Conservation (phyloP, 2,888 invertebrate genomes). For the Julus scandinavius region DNA sequence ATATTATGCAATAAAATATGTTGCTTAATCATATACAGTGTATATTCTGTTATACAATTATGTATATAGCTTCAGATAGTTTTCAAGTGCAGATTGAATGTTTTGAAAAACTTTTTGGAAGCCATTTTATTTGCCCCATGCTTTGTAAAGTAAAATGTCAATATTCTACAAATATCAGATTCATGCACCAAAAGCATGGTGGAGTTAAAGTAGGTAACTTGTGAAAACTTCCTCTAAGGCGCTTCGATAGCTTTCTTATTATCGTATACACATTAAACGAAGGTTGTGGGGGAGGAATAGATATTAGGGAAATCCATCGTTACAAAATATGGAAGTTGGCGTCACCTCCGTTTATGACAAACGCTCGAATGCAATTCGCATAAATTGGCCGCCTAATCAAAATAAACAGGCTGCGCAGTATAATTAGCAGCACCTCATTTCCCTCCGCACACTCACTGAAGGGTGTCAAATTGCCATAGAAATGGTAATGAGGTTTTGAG, state of each 20-base stretch:
- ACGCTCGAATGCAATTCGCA: constrained; percentile 52
- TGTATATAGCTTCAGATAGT: no score
- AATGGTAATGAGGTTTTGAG: constrained; percentile 55
- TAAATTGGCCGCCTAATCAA: constrained; percentile 57
- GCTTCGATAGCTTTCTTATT: neutral
- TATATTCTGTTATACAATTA: no score
- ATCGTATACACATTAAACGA: no score
- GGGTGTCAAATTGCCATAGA: constrained; percentile 56
- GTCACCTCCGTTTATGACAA: constrained; percentile 17
- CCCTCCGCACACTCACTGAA: constrained; percentile 51
- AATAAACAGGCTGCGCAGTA: constrained; percentile 59
- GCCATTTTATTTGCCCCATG: no score
- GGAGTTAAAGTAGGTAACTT: neutral
- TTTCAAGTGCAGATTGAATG: no score
- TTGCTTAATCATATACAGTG: no score
- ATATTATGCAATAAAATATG: no score
- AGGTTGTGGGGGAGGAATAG: neutral
- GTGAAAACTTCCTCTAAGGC: neutral
- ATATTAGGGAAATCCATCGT: neutral
- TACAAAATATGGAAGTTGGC: neutral
- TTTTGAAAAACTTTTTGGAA: no score
- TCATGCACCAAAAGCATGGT: no score
- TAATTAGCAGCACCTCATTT: constrained; percentile 59
- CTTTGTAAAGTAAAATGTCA: no score
- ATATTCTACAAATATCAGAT: no score